Evolutionary conservation across 2,888 invertebrate species (phyloP).

Genomic region (Eupithecia exiguata): DNA sequence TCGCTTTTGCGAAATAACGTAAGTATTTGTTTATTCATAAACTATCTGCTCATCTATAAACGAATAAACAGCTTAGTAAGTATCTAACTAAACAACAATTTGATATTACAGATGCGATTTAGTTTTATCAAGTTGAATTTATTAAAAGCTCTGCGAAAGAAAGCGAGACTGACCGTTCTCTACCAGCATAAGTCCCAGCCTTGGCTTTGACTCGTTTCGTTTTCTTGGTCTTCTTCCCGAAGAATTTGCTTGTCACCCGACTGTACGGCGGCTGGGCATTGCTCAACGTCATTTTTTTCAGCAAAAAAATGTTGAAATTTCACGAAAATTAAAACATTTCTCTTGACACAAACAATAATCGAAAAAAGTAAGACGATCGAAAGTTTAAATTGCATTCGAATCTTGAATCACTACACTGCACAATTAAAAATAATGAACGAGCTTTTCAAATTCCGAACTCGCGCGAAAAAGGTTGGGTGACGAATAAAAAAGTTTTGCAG

Average conservation of each 20-base stretch:
- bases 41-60: too few species aligned
- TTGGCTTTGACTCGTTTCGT: constrained; percentile 68
- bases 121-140: not conserved
- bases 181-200: constrained; percentile 70
- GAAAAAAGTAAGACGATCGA: constrained; percentile 13
- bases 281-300: constrained; percentile 66
- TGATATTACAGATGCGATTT: not conserved
- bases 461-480: constrained; percentile 25
- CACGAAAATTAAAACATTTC: constrained; percentile 14
- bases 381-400: constrained; percentile 20
- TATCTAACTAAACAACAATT: not conserved
- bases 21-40: too few species aligned
- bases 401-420: constrained; percentile 21
- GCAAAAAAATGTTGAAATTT: constrained; percentile 26
- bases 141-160: not conserved
- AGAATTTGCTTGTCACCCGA: constrained; percentile 70
- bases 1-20: too few species aligned
- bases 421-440: constrained; percentile 1
- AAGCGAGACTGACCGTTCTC: constrained; percentile 63
- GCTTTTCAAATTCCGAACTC: constrained; percentile 32
- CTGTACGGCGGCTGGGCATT: constrained; percentile 66
- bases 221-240: constrained; percentile 77
- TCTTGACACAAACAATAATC: not conserved
- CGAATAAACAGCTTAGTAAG: too few species aligned
- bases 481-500: constrained; percentile 25